Evolutionary conservation across 2,888 invertebrate species (phyloP).

Genomic region (Nasonia oneida): DNA sequence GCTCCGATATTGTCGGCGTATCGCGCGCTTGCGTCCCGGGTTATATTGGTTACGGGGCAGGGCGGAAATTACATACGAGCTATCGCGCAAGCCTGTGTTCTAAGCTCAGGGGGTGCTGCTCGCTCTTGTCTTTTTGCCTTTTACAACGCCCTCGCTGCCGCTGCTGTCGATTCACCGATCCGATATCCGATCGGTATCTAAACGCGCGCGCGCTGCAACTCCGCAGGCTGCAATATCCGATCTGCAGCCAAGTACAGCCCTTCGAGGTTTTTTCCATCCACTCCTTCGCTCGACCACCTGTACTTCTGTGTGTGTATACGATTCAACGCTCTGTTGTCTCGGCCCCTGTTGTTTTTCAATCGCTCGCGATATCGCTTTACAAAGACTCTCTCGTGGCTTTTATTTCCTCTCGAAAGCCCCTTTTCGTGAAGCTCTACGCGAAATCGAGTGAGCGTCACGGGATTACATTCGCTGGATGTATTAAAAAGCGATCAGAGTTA

Average conservation of each 20-base stretch:
- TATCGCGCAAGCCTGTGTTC: slow-evolving; percentile 29
- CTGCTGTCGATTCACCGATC: slow-evolving; percentile 31
- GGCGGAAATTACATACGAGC: slow-evolving; percentile 47
- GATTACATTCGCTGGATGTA: not conserved
- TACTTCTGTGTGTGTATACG: not conserved
- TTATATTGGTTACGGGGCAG: slow-evolving; percentile 19
- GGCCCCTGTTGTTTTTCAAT: not conserved
- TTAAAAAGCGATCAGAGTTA: not conserved
- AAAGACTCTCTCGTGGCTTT: not conserved
- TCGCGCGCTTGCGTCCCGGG: slow-evolving; percentile 11
- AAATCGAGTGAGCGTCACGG: not conserved
- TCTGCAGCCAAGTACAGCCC: slow-evolving; percentile 56
- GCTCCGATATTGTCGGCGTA: slow-evolving; percentile 22
- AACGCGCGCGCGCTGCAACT: slow-evolving; percentile 13
- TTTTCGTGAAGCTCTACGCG: not conserved
- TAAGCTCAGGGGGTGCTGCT: slow-evolving; percentile 1
- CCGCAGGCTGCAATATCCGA: slow-evolving; percentile 23
- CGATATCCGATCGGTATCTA: slow-evolving; percentile 58
- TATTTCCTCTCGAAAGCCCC: not conserved
- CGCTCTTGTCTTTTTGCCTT: slow-evolving; percentile 25
- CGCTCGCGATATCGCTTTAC: not conserved
- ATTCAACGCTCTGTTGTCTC: not conserved
- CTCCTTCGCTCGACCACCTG: not conserved
- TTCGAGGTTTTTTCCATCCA: slow-evolving; percentile 35
- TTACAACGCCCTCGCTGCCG: slow-evolving; percentile 45